A percentile compares a stretch with the other conserved stretches of the same genome.
phyloP scores from a whole-genome alignment of 2,113 vertebrate species.

The Himantopus leucocephalus region DNA sequence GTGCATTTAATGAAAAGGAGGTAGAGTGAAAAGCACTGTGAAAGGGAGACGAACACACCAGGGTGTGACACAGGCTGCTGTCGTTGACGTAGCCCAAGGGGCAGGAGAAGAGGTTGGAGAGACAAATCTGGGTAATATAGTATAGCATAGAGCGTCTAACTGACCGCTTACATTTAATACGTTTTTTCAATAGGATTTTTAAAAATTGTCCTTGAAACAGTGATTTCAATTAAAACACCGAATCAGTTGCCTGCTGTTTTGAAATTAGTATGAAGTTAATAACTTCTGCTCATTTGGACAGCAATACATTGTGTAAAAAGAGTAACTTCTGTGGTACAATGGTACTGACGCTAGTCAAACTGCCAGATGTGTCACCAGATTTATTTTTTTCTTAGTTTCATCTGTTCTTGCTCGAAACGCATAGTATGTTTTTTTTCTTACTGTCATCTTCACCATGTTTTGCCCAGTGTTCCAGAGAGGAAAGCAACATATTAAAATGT shows the following conservation, averaged over 20 bases:
- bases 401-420: background rate
- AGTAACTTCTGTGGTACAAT: background rate
- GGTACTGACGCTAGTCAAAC: background rate
- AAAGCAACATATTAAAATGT: background rate
- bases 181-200: background rate
- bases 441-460: background rate
- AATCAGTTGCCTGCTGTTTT: background rate
- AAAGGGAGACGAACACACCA: background rate
- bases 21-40: background rate
- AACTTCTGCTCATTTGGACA: background rate
- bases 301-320: background rate
- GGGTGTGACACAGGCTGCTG: background rate
- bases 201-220: background rate
- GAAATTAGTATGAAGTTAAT: conserved; percentile 18
- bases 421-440: background rate
- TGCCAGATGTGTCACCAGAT: background rate
- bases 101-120: background rate
- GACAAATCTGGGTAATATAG: background rate
- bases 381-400: background rate
- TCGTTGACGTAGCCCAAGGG: background rate
- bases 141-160: background rate
- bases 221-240: background rate
- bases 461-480: background rate
- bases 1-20: background rate
- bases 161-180: background rate